phyloP scores from a whole-genome alignment of 2,797 vertebrate genomes.

The Kryptopterus vitreolus region DNA sequence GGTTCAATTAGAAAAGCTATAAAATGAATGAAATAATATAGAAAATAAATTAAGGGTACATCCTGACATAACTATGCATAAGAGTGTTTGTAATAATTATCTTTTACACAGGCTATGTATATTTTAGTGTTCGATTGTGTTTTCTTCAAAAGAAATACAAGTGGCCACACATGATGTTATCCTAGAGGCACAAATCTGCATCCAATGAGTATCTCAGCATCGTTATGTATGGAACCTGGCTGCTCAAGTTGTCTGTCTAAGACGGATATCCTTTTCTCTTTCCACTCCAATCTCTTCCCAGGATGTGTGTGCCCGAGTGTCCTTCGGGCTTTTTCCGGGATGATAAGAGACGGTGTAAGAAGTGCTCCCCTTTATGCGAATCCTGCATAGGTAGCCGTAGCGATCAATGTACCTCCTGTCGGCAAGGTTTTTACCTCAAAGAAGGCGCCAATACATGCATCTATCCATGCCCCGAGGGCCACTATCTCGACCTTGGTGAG shows the following conservation, averaged over 20 bases:
- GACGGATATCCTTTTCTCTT: conserved; percentile 21
- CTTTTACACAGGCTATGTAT: background rate
- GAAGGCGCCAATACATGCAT: conserved; percentile 88
- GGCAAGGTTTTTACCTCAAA: conserved; percentile 86
- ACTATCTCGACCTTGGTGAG: conserved; percentile 80
- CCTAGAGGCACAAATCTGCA: conserved; percentile 32
- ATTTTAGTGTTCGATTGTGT: conserved; percentile 12
- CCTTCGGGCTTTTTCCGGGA: conserved; percentile 93
- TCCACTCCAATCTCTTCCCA: conserved; percentile 54
- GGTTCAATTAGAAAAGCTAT: background rate
- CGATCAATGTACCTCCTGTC: conserved; percentile 92
- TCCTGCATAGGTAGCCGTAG: conserved; percentile 89
- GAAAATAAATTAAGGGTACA: conserved; percentile 21
- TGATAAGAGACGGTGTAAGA: conserved; percentile 94
- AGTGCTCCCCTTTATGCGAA: conserved; percentile 91
- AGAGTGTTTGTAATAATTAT: conserved; percentile 19
- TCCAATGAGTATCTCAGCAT: conserved; percentile 49
- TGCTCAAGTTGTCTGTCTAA: conserved; percentile 36
- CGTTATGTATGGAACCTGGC: conserved; percentile 23
- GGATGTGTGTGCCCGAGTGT: conserved; percentile 93
- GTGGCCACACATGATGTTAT: background rate
- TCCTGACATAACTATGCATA: conserved; percentile 33
- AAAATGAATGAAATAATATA: conserved; percentile 15
- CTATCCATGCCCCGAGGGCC: conserved; percentile 84
- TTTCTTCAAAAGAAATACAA: conserved; percentile 23